A percentile compares a stretch with the other conserved stretches of the same genome.
These are phyloP conservation scores for Lypha dubia DNA, from an alignment of 2,888 invertebrate species.

Conservation along the genomic window DNA sequence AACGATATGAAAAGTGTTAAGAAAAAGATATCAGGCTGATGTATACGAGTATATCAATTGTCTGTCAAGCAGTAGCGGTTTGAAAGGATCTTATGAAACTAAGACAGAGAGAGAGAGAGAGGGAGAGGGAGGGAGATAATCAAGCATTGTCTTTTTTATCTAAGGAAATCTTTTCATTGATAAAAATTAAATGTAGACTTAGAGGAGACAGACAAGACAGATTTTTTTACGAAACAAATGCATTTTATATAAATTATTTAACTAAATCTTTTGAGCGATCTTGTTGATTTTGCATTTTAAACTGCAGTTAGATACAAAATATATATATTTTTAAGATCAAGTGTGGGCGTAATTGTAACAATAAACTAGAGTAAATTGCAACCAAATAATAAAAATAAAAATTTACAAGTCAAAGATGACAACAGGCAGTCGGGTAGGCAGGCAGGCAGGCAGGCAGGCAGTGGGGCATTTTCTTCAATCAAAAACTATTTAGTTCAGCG, in stretches of 20 bases:
- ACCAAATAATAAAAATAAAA: slow-evolving; percentile 39
- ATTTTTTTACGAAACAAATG: not conserved
- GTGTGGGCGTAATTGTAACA: slow-evolving; percentile 73
- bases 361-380: slow-evolving; percentile 55
- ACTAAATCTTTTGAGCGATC: slow-evolving; percentile 64
- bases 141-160: not conserved
- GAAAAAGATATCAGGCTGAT: slow-evolving; percentile 9
- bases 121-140: too few relatives aligned
- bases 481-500: slow-evolving; percentile 79
- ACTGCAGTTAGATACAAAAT: slow-evolving; percentile 26
- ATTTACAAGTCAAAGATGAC: slow-evolving; percentile 35
- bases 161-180: slow-evolving; percentile 59
- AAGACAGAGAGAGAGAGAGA: too few relatives aligned
- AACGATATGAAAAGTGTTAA: slow-evolving; percentile 26
- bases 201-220: slow-evolving; percentile 59
- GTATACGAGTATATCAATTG: not conserved
- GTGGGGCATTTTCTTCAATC: slow-evolving; percentile 63
- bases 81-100: not conserved
- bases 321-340: slow-evolving; percentile 68
- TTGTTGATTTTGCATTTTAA: slow-evolving; percentile 50
- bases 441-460: slow-evolving; percentile 31
- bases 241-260: slow-evolving; percentile 54
- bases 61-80: not conserved
- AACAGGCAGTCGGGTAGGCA: slow-evolving; percentile 15
- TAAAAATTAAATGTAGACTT: slow-evolving; percentile 68